Conservation (phyloP, 2,797 vertebrate genomes). For the Vireo griseus region DNA sequence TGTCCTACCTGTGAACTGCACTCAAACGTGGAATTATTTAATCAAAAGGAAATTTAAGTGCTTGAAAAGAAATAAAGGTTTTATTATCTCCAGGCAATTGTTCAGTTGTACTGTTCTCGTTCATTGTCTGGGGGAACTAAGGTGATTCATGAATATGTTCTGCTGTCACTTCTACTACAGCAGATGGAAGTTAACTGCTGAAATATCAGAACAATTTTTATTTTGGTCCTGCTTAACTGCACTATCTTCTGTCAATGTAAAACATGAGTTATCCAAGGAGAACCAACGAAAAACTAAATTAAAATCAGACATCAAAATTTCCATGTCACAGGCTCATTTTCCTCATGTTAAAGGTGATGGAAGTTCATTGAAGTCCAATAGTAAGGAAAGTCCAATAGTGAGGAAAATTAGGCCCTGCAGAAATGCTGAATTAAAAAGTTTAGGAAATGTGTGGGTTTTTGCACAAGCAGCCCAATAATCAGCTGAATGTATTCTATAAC, state of each 20-base stretch:
- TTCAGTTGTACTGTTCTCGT: neutral
- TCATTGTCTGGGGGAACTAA: neutral
- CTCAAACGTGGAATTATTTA: constrained; percentile 31
- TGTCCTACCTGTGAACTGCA: neutral
- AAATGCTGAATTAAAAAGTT: neutral
- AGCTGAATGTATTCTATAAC: neutral
- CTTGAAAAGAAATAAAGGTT: constrained; percentile 11
- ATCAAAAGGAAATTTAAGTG: constrained; percentile 25
- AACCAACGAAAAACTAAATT: neutral
- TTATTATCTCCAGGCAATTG: constrained; percentile 12
- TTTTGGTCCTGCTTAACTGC: neutral
- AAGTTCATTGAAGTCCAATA: neutral
- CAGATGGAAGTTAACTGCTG: neutral
- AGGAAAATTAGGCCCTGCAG: neutral
- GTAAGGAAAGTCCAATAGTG: too few relatives aligned
- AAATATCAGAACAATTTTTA: neutral
- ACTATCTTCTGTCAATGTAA: neutral
- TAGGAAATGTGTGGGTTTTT: neutral
- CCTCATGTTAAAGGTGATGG: neutral
- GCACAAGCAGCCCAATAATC: neutral
- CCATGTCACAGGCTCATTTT: neutral
- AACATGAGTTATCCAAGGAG: neutral
- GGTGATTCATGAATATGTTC: neutral
- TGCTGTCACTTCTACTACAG: neutral
- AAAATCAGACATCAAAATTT: neutral